These are phyloP conservation scores for Orycteropus afer DNA, from an alignment of 2,113 vertebrate genomes.

Conservation along the genomic window DNA sequence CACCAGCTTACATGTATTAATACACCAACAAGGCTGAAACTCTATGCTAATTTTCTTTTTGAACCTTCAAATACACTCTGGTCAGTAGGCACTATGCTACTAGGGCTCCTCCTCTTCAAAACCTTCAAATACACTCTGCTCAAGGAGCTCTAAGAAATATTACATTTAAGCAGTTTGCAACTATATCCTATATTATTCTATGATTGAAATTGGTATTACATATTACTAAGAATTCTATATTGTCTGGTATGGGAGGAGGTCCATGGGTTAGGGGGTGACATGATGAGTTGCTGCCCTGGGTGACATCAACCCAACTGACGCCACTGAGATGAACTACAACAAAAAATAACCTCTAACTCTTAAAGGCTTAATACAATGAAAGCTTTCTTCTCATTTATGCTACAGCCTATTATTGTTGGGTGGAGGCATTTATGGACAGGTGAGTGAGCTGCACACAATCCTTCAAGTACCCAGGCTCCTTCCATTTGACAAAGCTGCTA, in stretches of 20 bases:
- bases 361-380: neutral
- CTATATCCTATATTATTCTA: neutral
- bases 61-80: too few species aligned
- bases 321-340: neutral
- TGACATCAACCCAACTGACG: neutral
- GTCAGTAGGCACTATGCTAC: too few species aligned
- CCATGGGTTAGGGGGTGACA: too few species aligned
- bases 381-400: slow-evolving; percentile 3
- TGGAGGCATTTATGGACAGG: neutral
- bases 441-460: neutral
- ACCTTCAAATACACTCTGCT: too few species aligned
- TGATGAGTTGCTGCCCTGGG: neutral
- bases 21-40: too few species aligned
- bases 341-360: neutral
- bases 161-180: neutral
- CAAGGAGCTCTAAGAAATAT: neutral
- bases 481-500: neutral
- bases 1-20: too few species aligned
- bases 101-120: too few species aligned
- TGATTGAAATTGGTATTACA: neutral
- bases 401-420: neutral
- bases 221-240: neutral
- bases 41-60: too few species aligned
- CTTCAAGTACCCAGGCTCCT: neutral
- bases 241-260: neutral